Conservation (phyloP, 2,888 invertebrate genomes). For the Pristionchus entomophagus region DNA sequence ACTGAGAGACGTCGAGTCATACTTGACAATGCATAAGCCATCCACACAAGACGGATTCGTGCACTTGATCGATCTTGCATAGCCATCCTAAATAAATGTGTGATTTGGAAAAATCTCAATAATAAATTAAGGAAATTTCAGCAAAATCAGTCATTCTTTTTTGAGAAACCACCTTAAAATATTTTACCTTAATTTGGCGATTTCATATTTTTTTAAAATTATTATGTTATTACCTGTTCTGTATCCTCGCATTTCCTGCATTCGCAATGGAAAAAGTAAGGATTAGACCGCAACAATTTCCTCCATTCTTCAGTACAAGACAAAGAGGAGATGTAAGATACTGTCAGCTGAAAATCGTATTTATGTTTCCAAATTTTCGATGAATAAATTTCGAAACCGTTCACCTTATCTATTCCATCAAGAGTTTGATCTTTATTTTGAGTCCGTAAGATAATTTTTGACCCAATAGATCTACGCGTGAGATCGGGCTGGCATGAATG, state of each 20-base stretch:
- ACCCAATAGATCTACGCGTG: slow-evolving; percentile 50
- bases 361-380: too few relatives aligned
- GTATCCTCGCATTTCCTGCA: slow-evolving; percentile 51
- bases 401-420: too few relatives aligned
- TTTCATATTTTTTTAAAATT: background rate
- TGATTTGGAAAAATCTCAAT: too few relatives aligned
- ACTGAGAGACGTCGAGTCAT: background rate
- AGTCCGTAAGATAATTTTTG: slow-evolving; percentile 52
- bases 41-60: background rate
- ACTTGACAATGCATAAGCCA: background rate
- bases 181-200: background rate
- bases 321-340: background rate
- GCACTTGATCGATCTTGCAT: background rate
- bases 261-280: slow-evolving; percentile 53
- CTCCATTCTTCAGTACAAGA: slow-evolving; percentile 19
- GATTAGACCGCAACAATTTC: slow-evolving; percentile 33
- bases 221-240: slow-evolving; percentile 46
- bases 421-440: slow-evolving; percentile 12
- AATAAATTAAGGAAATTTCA: too few relatives aligned
- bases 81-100: background rate
- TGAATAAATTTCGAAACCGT: background rate
- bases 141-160: too few relatives aligned
- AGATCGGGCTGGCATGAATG: slow-evolving; percentile 54
- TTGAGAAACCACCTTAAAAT: too few relatives aligned
- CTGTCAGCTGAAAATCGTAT: background rate